Percentiles rank a stretch among this genome's conserved stretches.
Evolutionary conservation across 2,113 vertebrate species (phyloP).

Genomic region (Promerops cafer): DNA sequence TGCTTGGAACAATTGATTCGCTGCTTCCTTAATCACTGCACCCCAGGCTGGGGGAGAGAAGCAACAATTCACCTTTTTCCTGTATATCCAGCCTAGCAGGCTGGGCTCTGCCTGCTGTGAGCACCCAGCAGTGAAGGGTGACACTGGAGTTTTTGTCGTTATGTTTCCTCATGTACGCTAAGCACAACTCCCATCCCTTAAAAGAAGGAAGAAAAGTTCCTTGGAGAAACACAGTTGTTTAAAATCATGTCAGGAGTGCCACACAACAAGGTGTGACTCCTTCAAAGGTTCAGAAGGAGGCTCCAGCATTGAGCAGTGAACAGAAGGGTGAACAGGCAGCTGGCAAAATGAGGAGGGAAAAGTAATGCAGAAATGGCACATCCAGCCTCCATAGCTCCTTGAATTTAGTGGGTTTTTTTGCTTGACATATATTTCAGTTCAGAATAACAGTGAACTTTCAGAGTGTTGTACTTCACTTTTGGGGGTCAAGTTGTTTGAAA

Average conservation of each 20-base stretch:
- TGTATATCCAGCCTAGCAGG: not conserved
- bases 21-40: not conserved
- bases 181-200: not conserved
- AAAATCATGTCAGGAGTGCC: not conserved
- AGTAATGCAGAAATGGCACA: not conserved
- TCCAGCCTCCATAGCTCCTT: not conserved
- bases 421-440: not conserved
- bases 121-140: not conserved
- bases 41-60: not conserved
- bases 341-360: not conserved
- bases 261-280: fast-evolving
- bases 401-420: not conserved
- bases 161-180: fast-evolving
- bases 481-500: not conserved
- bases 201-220: not conserved
- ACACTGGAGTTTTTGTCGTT: not conserved
- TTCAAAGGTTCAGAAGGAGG: not conserved
- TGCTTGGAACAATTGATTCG: not conserved
- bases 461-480: not conserved
- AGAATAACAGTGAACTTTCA: not conserved
- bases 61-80: not conserved
- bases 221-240: not conserved
- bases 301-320: fast-evolving
- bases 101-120: not conserved
- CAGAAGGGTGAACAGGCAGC: not conserved